These are phyloP conservation scores for Anguilla anguilla DNA, from an alignment of 2,797 vertebrate genomes.

Conservation along the genomic window DNA sequence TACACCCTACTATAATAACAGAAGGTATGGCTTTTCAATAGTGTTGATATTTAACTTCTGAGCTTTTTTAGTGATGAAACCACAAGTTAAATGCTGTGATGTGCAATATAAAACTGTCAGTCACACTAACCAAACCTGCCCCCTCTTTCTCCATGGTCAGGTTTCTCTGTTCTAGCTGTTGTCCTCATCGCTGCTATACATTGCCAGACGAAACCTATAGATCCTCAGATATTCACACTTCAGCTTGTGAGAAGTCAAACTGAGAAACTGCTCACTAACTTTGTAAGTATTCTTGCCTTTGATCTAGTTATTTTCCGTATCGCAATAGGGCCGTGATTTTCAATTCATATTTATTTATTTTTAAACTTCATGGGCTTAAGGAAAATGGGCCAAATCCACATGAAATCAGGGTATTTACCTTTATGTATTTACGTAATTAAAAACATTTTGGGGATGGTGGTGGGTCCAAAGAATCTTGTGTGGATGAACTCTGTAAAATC, in stretches of 20 bases:
- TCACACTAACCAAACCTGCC: neutral
- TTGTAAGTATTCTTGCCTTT: constrained; percentile 1
- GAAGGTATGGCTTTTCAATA: neutral
- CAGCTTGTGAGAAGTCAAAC: neutral
- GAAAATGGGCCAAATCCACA: neutral
- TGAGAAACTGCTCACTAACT: neutral
- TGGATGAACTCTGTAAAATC: neutral
- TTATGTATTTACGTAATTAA: too few species aligned
- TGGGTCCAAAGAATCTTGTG: neutral
- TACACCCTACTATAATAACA: neutral
- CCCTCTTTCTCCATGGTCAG: too few species aligned
- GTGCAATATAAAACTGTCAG: neutral
- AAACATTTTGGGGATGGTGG: too few species aligned
- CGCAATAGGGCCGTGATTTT: neutral
- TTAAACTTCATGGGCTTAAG: neutral
- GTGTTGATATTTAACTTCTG: neutral
- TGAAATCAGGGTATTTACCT: too few species aligned
- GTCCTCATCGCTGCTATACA: neutral
- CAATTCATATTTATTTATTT: neutral
- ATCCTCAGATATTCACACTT: neutral
- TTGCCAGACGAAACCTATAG: neutral
- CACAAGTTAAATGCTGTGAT: neutral
- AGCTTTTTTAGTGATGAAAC: neutral
- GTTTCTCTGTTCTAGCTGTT: neutral
- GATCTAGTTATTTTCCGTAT: neutral